Conservation (phyloP, 2,888 invertebrate species). For the Sesia apiformis region DNA sequence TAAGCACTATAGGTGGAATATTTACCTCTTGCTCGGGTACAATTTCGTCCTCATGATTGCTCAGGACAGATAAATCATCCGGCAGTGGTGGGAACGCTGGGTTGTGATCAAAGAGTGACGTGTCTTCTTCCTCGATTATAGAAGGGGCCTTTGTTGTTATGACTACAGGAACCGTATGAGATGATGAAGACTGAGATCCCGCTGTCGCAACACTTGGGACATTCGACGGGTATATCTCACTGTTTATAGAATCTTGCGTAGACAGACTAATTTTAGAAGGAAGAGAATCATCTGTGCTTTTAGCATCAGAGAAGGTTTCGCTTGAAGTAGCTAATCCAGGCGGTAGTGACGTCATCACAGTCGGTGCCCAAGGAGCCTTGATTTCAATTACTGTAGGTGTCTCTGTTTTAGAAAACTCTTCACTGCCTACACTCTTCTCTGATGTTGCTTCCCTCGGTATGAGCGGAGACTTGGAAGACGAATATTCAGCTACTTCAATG, state of each 20-base stretch:
- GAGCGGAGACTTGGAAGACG: slow-evolving; percentile 57
- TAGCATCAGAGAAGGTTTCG: slow-evolving; percentile 15
- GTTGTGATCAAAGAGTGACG: slow-evolving; percentile 47
- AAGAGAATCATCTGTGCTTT: slow-evolving; percentile 26
- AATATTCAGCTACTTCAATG: slow-evolving; percentile 52
- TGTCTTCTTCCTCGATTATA: slow-evolving; percentile 55
- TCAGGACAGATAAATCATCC: slow-evolving; percentile 53
- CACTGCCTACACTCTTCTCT: slow-evolving; percentile 28
- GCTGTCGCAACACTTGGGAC: slow-evolving; percentile 35
- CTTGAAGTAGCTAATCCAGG: slow-evolving; percentile 19
- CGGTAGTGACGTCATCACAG: slow-evolving; percentile 19
- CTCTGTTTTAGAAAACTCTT: slow-evolving; percentile 24
- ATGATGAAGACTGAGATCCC: slow-evolving; percentile 26
- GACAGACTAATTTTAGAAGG: slow-evolving; percentile 58
- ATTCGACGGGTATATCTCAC: slow-evolving; percentile 42
- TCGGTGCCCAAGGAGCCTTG: slow-evolving; percentile 19
- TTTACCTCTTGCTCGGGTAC: slow-evolving; percentile 41
- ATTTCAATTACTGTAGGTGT: slow-evolving; percentile 34
- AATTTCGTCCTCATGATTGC: slow-evolving; percentile 57
- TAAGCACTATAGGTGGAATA: slow-evolving; percentile 15
- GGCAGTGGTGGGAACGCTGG: slow-evolving; percentile 65
- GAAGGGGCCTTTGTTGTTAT: slow-evolving; percentile 39
- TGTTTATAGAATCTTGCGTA: slow-evolving; percentile 47
- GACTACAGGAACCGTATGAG: slow-evolving; percentile 19
- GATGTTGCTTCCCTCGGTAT: slow-evolving; percentile 59